Conservation (phyloP, 2,113 vertebrate species). For the Rhinogobius similis region DNA sequence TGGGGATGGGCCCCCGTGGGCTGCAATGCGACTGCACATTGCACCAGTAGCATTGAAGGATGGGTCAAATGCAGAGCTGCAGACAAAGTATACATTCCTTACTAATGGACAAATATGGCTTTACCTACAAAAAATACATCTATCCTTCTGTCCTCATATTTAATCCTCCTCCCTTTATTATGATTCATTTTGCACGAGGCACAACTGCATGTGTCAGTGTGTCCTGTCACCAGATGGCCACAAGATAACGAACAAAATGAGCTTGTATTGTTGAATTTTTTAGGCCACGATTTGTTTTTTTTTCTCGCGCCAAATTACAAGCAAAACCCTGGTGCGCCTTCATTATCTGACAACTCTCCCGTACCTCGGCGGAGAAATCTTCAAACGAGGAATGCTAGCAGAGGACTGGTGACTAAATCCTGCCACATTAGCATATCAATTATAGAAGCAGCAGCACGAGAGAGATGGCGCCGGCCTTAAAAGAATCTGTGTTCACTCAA, state of each 20-base stretch:
- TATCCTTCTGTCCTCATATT: no score
- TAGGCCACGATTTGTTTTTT: neutral
- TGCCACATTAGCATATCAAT: constrained; percentile 69
- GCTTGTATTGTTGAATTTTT: neutral
- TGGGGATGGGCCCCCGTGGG: no score
- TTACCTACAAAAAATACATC: no score
- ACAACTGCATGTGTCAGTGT: neutral
- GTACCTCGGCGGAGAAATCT: constrained; percentile 21
- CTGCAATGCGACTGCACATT: no score
- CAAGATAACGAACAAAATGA: neutral
- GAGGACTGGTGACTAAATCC: constrained; percentile 50
- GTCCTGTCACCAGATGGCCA: neutral
- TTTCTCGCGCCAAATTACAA: neutral
- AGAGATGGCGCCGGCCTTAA: constrained; percentile 43
- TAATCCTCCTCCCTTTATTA: no score
- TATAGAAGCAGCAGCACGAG: constrained; percentile 38
- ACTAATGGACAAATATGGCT: no score
- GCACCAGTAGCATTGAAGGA: no score
- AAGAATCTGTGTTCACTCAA: constrained; percentile 43
- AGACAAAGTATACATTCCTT: no score
- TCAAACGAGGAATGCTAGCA: constrained; percentile 45
- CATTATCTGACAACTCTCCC: constrained; percentile 21
- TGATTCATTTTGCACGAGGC: no score
- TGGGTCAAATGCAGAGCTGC: no score
- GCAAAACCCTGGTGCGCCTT: neutral